phyloP scores from a whole-genome alignment of 2,797 vertebrate genomes.

The Mus spretus region DNA sequence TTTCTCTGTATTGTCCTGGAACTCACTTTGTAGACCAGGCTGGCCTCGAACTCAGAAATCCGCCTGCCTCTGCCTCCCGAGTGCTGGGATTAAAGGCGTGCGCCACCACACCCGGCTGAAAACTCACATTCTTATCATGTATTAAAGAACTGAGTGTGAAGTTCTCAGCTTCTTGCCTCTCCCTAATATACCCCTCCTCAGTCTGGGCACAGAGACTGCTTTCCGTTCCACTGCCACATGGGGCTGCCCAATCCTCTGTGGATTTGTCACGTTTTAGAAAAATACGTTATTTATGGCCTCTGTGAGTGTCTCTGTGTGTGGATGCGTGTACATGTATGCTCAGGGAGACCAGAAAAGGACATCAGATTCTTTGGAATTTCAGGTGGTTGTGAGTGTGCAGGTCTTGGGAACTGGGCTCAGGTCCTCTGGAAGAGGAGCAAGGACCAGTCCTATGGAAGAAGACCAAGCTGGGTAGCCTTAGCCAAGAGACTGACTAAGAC shows the following conservation, averaged over 20 bases:
- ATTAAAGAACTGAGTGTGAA: neutral
- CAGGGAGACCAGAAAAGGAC: neutral
- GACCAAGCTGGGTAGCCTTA: neutral
- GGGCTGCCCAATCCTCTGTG: rapidly evolving
- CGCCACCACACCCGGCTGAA: neutral
- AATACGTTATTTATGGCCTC: neutral
- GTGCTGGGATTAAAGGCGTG: too few relatives aligned
- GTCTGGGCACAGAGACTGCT: neutral
- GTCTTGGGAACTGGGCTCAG: neutral
- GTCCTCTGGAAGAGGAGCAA: neutral
- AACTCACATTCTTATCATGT: neutral
- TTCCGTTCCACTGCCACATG: neutral
- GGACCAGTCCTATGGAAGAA: neutral
- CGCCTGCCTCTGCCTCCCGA: too few relatives aligned
- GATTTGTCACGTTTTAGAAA: neutral
- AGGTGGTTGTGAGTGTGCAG: neutral
- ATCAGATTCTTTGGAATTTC: neutral
- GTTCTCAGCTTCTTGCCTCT: neutral
- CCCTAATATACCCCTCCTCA: neutral
- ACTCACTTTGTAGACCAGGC: too few relatives aligned
- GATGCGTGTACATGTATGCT: neutral
- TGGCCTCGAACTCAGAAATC: too few relatives aligned
- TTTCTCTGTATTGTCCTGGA: too few relatives aligned
- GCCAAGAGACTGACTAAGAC: neutral
- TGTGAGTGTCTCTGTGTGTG: neutral